These are phyloP conservation scores for Thryonomys swinderianus DNA, from an alignment of 2,113 vertebrate genomes.

Conservation along the genomic window DNA sequence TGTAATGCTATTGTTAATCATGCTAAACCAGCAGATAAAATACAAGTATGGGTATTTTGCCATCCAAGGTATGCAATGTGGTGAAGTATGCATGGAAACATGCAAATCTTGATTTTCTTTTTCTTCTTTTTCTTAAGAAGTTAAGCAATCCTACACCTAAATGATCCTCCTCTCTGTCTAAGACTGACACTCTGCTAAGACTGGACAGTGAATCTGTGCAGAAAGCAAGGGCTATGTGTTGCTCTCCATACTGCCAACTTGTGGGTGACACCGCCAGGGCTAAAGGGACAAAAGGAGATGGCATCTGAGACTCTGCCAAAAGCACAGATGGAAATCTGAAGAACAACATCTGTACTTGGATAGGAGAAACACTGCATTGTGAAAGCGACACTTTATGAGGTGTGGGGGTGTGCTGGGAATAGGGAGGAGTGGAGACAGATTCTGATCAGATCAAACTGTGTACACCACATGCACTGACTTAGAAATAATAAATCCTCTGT, in stretches of 20 bases:
- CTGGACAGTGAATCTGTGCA: too few species aligned
- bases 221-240: background rate
- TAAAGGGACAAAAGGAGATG: background rate
- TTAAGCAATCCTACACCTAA: background rate
- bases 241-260: background rate
- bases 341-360: slow-evolving; percentile 64
- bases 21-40: background rate
- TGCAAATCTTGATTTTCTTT: background rate
- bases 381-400: slow-evolving; percentile 73
- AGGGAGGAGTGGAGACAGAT: slow-evolving; percentile 6
- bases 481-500: slow-evolving; percentile 84
- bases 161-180: background rate
- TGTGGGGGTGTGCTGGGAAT: slow-evolving; percentile 2
- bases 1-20: background rate
- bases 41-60: background rate
- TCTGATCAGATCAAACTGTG: slow-evolving; percentile 62
- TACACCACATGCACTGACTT: slow-evolving; percentile 59
- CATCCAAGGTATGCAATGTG: background rate
- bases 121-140: slow-evolving; percentile 3
- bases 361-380: slow-evolving; percentile 38
- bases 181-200: background rate
- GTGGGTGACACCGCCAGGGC: background rate
- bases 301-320: slow-evolving; percentile 38
- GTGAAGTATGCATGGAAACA: accelerated
- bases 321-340: slow-evolving; percentile 58